Evolutionary conservation across 2,888 invertebrate genomes (phyloP), one percentile per base, ranked within the genome.

Genomic region (Phoenoteleia sp.): DNA sequence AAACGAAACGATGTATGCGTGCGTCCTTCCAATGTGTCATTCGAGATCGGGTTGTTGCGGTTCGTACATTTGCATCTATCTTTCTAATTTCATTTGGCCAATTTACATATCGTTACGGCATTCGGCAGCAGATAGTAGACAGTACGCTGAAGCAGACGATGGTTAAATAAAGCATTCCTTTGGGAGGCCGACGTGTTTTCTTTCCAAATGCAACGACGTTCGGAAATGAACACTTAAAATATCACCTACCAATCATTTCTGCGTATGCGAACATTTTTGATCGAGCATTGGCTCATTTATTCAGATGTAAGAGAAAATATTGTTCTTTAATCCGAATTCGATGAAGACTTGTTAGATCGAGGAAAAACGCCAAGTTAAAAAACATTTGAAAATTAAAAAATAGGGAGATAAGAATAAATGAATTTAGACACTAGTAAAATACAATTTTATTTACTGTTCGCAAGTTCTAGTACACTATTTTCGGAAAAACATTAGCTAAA

Each of bases 51-150:
- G 85, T 71, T 80, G 72, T 66, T 76, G 83, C 82, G 86, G 85
- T 85, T 80, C 84, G 80, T 85, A 87, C 89, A 91, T 91, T 91
- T 90, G 88, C 91, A 91, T 90, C 88, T 89, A 90, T 91, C 90
- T 91, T 90, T 91, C 91, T 90, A 90, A 91, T 91, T 90, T 90
- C 89, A 88, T 90, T 90, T 88, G 76, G 86, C 87, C 89, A 90
- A 91, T 91, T 89, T 91, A 88, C 91, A 91, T 90, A 86, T 87
- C 88, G 90, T 90, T 91, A 89, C 87, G 88, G 86, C 87, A 87
- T 81, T 87, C 84, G 23, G 77, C 77, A 74, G 81, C 74, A 74
- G 72, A 74, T 69, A 81, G 86, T 82, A 83, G 88, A 86, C 87
- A 84, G 86, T 85, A 86, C 83, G 87, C 86, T 87, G 88, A 89